These are phyloP conservation scores for Macroteleia sp. DNA, from an alignment of 2,888 invertebrate genomes.

Conservation along the genomic window DNA sequence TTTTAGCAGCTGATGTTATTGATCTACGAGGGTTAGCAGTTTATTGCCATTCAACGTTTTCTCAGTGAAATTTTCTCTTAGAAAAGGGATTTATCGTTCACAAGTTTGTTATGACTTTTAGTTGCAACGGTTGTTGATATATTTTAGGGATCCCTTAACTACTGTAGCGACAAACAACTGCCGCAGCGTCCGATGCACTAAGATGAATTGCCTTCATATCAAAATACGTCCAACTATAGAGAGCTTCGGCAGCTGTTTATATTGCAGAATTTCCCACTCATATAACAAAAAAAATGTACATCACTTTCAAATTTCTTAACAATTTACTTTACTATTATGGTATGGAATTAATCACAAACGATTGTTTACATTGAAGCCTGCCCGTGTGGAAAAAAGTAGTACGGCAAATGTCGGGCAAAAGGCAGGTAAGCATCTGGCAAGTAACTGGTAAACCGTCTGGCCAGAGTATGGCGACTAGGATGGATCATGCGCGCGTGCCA, in stretches of 20 bases:
- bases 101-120: slow-evolving; percentile 31
- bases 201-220: slow-evolving; percentile 31
- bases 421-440: no score
- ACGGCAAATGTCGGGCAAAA: no score
- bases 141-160: slow-evolving; percentile 23
- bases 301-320: no score
- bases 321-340: no score
- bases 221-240: slow-evolving; percentile 27
- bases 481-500: no score
- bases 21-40: no score
- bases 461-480: no score
- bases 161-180: slow-evolving; percentile 27
- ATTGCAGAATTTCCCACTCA: slow-evolving; percentile 2
- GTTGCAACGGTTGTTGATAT: slow-evolving; percentile 24
- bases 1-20: no score
- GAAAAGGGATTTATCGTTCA: slow-evolving; percentile 33
- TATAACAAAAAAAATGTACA: slow-evolving; percentile 11
- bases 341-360: not conserved
- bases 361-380: no score
- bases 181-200: slow-evolving; percentile 16
- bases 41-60: no score
- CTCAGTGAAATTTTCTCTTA: slow-evolving; percentile 8
- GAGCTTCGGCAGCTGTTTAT: slow-evolving; percentile 8
- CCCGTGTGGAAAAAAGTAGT: no score
- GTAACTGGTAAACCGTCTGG: no score